Conservation (phyloP, 2,888 invertebrate genomes). For the Drosophila affinis region DNA sequence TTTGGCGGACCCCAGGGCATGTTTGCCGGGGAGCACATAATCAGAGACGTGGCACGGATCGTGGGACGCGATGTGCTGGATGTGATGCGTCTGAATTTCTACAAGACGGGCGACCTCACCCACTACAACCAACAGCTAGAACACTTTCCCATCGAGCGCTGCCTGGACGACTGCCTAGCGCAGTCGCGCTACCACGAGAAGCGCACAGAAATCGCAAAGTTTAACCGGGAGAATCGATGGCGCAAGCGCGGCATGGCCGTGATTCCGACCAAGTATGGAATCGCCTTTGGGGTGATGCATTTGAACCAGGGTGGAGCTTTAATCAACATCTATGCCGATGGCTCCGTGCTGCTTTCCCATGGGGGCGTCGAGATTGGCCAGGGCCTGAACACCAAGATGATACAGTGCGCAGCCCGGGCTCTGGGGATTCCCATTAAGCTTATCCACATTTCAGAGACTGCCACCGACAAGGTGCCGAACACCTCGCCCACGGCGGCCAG, state of each 20-base stretch:
- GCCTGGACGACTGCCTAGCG: slow-evolving; percentile 91
- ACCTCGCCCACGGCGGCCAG: slow-evolving; percentile 95
- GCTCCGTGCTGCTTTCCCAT: slow-evolving; percentile 94
- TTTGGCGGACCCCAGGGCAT: slow-evolving; percentile 97
- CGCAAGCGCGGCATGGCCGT: slow-evolving; percentile 93
- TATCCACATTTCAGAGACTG: slow-evolving; percentile 92
- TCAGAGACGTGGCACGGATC: slow-evolving; percentile 89
- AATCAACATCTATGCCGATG: slow-evolving; percentile 93
- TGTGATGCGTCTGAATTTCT: slow-evolving; percentile 90
- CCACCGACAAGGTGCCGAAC: slow-evolving; percentile 96
- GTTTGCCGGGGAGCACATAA: slow-evolving; percentile 92
- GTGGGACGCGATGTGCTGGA: slow-evolving; percentile 87
- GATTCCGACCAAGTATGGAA: slow-evolving; percentile 93
- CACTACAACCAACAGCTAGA: slow-evolving; percentile 90
- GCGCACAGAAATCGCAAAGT: slow-evolving; percentile 86
- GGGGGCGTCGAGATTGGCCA: slow-evolving; percentile 99
- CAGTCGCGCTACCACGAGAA: slow-evolving; percentile 88
- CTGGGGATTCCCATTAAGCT: slow-evolving; percentile 88
- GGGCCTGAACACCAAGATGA: slow-evolving; percentile 97
- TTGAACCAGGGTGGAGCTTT: slow-evolving; percentile 95
- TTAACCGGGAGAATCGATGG: slow-evolving; percentile 92
- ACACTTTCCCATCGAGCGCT: slow-evolving; percentile 89
- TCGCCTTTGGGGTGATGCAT: slow-evolving; percentile 90
- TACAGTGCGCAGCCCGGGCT: slow-evolving; percentile 92
- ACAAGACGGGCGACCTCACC: slow-evolving; percentile 90